Evolutionary conservation across 2,797 vertebrate genomes (phyloP).

Genomic region (Pseudochaenichthys georgianus): DNA sequence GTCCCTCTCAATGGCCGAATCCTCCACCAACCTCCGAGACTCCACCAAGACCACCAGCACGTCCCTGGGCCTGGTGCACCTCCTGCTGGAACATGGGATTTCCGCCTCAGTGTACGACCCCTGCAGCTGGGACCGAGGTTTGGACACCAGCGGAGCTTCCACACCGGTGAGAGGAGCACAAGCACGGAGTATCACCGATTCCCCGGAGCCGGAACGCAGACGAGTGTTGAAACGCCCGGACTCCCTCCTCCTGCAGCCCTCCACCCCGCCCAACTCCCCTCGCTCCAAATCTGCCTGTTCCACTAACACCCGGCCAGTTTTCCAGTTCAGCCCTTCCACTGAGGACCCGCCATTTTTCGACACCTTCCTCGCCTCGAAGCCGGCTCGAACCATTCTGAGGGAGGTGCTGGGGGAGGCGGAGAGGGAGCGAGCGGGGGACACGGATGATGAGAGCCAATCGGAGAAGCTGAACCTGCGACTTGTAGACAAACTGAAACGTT

Average conservation of each 20-base stretch:
- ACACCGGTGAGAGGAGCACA: constrained; percentile 52
- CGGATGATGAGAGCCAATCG: constrained; percentile 88
- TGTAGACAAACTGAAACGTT: constrained; percentile 95
- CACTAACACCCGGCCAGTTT: constrained; percentile 70
- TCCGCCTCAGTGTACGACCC: constrained; percentile 95
- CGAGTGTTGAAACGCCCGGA: constrained; percentile 48
- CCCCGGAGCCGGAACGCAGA: constrained; percentile 14
- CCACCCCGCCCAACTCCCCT: constrained; percentile 91
- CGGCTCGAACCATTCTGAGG: constrained; percentile 94
- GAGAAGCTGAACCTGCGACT: constrained; percentile 94
- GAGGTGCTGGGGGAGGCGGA: constrained; percentile 89
- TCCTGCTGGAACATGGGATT: constrained; percentile 94
- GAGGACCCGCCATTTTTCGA: constrained; percentile 87
- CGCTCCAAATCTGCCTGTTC: constrained; percentile 82
- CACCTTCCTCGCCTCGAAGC: constrained; percentile 96
- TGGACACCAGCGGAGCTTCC: constrained; percentile 70
- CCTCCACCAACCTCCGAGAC: constrained; percentile 95
- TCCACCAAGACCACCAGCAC: constrained; percentile 97
- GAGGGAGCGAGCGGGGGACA: constrained; percentile 76
- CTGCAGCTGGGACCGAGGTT: constrained; percentile 90
- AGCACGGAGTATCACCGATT: not conserved
- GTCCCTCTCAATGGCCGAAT: constrained; percentile 93
- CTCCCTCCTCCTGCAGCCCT: constrained; percentile 70
- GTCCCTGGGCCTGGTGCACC: constrained; percentile 93
- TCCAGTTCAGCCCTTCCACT: constrained; percentile 91